These are phyloP conservation scores for Agonum fuliginosum DNA, from an alignment of 2,888 invertebrate genomes.

Conservation along the genomic window DNA sequence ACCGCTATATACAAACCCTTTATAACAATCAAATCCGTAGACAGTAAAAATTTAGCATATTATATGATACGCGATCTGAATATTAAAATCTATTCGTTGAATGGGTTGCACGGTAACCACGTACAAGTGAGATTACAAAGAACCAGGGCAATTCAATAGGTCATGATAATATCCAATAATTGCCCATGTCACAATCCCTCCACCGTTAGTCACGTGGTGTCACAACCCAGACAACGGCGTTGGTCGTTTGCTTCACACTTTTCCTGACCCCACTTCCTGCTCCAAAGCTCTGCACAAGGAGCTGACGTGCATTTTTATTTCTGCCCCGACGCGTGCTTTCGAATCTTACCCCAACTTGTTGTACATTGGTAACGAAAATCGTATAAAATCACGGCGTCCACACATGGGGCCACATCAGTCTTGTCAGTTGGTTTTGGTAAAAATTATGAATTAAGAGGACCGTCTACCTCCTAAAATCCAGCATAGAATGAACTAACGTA, in stretches of 20 bases:
- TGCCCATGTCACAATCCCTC: slow-evolving; percentile 1
- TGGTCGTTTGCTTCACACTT: not conserved
- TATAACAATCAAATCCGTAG: slow-evolving; percentile 7
- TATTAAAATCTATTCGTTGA: not conserved
- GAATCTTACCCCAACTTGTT: not conserved
- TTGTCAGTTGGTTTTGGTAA: too few species aligned
- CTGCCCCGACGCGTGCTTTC: not conserved
- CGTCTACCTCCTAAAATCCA: too few species aligned
- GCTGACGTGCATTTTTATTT: slow-evolving; percentile 11
- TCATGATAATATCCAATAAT: slow-evolving; percentile 17
- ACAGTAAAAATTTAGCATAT: slow-evolving; percentile 13
- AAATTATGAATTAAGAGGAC: too few species aligned
- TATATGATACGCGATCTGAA: not conserved
- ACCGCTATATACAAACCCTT: slow-evolving; percentile 3
- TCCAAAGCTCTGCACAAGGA: not conserved
- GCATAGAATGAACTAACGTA: too few species aligned
- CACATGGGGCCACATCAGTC: too few species aligned
- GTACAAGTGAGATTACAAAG: slow-evolving; percentile 3
- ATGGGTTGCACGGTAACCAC: not conserved
- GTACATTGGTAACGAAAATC: too few species aligned
- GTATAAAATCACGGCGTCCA: too few species aligned
- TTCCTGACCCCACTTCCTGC: not conserved
- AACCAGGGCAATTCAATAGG: slow-evolving; percentile 9
- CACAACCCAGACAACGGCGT: not conserved
- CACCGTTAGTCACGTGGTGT: slow-evolving; percentile 1